Evolutionary conservation across 2,113 vertebrate genomes (phyloP).

Genomic region (Gulo gulo): DNA sequence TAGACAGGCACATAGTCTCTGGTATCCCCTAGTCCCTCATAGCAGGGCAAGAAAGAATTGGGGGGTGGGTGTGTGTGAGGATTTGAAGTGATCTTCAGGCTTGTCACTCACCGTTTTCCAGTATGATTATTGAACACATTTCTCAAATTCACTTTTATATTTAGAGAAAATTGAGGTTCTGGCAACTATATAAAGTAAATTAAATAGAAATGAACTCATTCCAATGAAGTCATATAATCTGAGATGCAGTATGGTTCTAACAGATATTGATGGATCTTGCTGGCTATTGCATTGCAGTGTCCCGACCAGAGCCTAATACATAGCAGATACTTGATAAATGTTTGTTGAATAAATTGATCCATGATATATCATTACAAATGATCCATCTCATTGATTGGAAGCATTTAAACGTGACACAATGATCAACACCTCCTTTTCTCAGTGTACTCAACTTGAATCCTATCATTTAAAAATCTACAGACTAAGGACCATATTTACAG

Average conservation of each 20-base stretch:
- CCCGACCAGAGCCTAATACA: background rate
- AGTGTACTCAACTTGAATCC: background rate
- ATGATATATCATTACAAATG: background rate
- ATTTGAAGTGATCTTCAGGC: background rate
- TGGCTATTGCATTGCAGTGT: background rate
- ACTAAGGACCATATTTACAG: background rate
- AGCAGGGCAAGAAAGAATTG: background rate
- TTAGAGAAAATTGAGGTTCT: slow-evolving; percentile 39
- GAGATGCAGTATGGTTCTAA: background rate
- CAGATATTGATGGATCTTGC: background rate
- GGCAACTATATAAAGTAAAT: background rate
- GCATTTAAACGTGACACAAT: background rate
- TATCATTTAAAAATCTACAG: background rate
- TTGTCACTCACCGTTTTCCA: background rate
- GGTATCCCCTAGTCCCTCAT: background rate
- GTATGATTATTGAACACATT: background rate
- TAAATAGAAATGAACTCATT: slow-evolving; percentile 31
- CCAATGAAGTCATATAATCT: background rate
- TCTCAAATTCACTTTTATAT: slow-evolving; percentile 33
- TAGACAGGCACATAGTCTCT: background rate
- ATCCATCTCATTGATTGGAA: slow-evolving; percentile 35
- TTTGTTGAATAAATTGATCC: slow-evolving; percentile 34
- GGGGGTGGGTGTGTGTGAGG: background rate
- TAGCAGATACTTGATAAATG: background rate
- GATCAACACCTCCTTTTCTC: background rate